These are phyloP conservation scores for Dasyurus viverrinus DNA, from an alignment of 2,113 vertebrate species.

Conservation along the genomic window DNA sequence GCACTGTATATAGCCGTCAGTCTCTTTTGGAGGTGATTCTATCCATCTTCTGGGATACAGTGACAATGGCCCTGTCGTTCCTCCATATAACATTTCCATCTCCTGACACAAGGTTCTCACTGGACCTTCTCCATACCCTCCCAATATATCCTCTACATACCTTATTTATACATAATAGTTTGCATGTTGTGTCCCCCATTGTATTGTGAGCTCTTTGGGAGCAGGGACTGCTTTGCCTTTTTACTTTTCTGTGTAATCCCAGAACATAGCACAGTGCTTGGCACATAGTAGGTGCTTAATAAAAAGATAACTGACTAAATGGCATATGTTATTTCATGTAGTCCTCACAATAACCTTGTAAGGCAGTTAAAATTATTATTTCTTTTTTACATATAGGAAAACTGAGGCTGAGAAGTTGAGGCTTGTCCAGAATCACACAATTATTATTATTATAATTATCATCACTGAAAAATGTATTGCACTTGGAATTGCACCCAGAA, in stretches of 20 bases:
- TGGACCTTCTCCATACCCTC: background rate
- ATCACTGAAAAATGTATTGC: background rate
- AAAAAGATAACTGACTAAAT: background rate
- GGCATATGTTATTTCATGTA: background rate
- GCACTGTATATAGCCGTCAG: background rate
- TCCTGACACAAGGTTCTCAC: background rate
- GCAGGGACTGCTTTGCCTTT: background rate
- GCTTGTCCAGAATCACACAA: background rate
- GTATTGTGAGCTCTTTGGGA: background rate
- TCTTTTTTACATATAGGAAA: background rate
- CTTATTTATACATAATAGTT: background rate
- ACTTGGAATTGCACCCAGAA: background rate
- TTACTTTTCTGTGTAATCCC: background rate
- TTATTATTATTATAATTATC: background rate
- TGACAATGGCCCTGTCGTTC: background rate
- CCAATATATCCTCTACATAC: background rate
- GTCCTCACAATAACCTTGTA: background rate
- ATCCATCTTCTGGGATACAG: background rate
- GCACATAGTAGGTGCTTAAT: background rate
- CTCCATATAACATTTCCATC: background rate
- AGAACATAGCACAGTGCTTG: background rate
- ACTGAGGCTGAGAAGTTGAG: background rate
- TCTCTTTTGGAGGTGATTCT: background rate
- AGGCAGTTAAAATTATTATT: background rate
- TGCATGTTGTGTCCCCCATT: background rate